A percentile compares a stretch with the other conserved stretches of the same genome.
These are phyloP conservation scores for Parnassius glacialis DNA, from an alignment of 2,888 invertebrate genomes.

Conservation along the genomic window DNA sequence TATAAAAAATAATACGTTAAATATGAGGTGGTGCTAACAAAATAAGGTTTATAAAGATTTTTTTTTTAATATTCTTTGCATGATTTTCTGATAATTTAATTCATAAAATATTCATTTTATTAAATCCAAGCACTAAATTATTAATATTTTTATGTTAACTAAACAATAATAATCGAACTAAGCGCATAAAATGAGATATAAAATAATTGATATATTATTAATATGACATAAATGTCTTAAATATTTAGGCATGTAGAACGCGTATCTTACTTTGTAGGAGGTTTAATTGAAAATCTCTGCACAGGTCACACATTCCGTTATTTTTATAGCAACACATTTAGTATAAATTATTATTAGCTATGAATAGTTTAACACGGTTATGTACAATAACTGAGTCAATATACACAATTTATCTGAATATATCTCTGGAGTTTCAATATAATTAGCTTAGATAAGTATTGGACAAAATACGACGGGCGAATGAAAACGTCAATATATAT, in stretches of 20 bases:
- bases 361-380: slow-evolving; percentile 33
- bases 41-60: too few relatives aligned
- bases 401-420: slow-evolving; percentile 51
- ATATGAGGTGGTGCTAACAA: slow-evolving; percentile 7
- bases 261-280: slow-evolving; percentile 66
- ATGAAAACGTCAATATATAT: slow-evolving; percentile 74
- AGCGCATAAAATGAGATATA: too few relatives aligned
- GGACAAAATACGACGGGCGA: slow-evolving; percentile 70
- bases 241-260: background rate
- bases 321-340: slow-evolving; percentile 75
- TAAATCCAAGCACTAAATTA: too few relatives aligned
- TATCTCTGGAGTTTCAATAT: slow-evolving; percentile 72
- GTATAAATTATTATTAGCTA: slow-evolving; percentile 28
- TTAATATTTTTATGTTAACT: too few relatives aligned
- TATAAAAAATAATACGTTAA: slow-evolving; percentile 12
- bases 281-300: slow-evolving; percentile 71
- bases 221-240: background rate
- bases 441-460: slow-evolving; percentile 75
- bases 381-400: slow-evolving; percentile 41
- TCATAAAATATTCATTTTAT: too few relatives aligned
- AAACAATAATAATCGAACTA: too few relatives aligned
- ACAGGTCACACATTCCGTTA: slow-evolving; percentile 72
- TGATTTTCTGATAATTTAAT: too few relatives aligned
- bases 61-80: too few relatives aligned
- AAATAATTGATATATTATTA: too few relatives aligned